A percentile compares a stretch with the other conserved stretches of the same genome.
phyloP scores from a whole-genome alignment of 2,797 vertebrate species.

The Mergus octosetaceus region DNA sequence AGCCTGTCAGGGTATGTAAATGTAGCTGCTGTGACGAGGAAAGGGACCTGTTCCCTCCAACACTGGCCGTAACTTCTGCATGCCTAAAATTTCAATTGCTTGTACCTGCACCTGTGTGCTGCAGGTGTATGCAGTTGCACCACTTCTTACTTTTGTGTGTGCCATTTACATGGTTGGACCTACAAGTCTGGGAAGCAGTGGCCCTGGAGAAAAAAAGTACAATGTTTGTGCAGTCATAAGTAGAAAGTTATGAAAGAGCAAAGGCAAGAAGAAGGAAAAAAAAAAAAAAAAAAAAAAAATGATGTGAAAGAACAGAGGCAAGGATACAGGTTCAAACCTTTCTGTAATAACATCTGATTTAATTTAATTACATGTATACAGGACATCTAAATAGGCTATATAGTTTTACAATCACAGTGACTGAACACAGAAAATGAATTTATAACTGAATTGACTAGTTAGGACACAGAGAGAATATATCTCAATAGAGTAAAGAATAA shows the following conservation, averaged over 20 bases:
- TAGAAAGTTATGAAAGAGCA: not conserved
- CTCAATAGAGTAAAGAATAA: not conserved
- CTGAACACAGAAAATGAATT: not conserved
- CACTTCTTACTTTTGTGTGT: not conserved
- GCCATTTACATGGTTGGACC: not conserved
- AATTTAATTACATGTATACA: not conserved
- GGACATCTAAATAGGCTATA: not conserved
- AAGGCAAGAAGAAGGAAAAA: fast-evolving
- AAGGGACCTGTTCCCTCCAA: constrained; percentile 53
- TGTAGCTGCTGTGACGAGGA: constrained; percentile 13
- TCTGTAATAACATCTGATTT: not conserved
- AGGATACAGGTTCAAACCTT: not conserved
- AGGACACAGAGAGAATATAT: not conserved
- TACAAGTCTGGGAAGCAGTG: not conserved
- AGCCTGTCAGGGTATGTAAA: constrained; percentile 69
- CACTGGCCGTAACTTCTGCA: not conserved
- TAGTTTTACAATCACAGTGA: not conserved
- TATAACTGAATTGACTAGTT: not conserved
- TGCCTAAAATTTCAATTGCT: constrained; percentile 4
- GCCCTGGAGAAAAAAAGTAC: not conserved
- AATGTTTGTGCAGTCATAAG: not conserved
- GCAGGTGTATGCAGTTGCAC: not conserved
- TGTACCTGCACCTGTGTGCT: not conserved
- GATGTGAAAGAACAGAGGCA: not conserved
- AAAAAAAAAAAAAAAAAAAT: not conserved